These are phyloP conservation scores for Drosophila kanapiae DNA, from an alignment of 1,140 invertebrate genomes.

Conservation along the genomic window DNA sequence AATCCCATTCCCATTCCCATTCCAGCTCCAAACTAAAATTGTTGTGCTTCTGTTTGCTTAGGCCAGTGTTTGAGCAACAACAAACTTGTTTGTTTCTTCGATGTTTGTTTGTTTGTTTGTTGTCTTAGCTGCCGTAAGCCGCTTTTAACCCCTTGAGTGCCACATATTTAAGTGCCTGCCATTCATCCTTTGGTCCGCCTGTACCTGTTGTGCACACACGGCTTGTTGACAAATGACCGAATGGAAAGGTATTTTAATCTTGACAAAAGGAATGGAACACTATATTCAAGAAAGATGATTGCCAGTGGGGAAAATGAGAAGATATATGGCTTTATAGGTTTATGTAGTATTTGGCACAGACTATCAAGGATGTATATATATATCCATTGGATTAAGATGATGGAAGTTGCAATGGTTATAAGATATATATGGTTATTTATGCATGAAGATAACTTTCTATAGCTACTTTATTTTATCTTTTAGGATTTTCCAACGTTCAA, in stretches of 20 bases:
- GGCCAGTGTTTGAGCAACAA: constrained; percentile 50
- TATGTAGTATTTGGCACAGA: background rate
- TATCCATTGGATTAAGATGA: background rate
- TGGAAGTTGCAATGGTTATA: background rate
- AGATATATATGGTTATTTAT: no score
- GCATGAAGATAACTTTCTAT: no score
- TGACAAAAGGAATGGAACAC: constrained; percentile 28
- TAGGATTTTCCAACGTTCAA: no score
- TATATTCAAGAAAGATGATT: constrained; percentile 15
- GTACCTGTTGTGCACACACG: constrained; percentile 49
- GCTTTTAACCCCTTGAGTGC: constrained; percentile 54
- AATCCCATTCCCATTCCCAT: constrained; percentile 50
- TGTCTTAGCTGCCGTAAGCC: constrained; percentile 54
- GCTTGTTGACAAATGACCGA: constrained; percentile 42
- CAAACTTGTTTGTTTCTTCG: constrained; percentile 53
- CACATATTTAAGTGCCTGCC: constrained; percentile 51
- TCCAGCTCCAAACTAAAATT: constrained; percentile 28
- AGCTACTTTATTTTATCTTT: no score
- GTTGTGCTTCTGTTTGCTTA: constrained; percentile 45
- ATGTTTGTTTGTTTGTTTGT: constrained; percentile 51
- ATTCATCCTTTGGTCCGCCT: constrained; percentile 53
- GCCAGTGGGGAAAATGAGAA: background rate
- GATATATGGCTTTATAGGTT: constrained; percentile 4
- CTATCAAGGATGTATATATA: background rate
- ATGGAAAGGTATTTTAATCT: constrained; percentile 42